Evolutionary conservation across 1,140 invertebrate genomes (phyloP), one percentile per base, ranked within the genome.

Genomic region (Trichonephila inaurata): DNA sequence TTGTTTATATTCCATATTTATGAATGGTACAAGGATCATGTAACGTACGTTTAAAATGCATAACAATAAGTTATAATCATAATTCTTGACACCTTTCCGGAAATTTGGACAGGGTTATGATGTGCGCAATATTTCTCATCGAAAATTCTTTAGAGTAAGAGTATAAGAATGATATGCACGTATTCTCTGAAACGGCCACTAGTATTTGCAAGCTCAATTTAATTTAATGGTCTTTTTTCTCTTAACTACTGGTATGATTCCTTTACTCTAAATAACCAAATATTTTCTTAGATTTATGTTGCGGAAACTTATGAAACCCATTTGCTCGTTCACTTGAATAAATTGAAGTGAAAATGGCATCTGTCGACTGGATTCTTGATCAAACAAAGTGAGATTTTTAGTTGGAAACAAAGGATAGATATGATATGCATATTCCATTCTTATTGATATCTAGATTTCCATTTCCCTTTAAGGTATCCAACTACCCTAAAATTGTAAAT

Each of bases 181-280:
- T 58, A 24, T 77, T 77, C 58, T 85, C 51, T 21, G n/a, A 60
- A 14, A 85, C 19, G 21, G 51, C 58, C 58, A 6, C 82, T 58
- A n/a, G 51, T 18, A 58, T 51, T 60, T n/a, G 58, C 51, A 85
- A 85, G 44, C 58, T 58, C 82, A 85, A 85, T 85, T 85, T 85
- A 85, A 85, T 85, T 85, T 85, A 85, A 85, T 85, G 51, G 82
- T 24, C 8, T 85, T 85, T 85, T 51, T 51, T 51, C 51, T 12
- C 58, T 85, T 60, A 21, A 58, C 82, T 44, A n/a, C n/a, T 51
- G 19, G 10, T 44, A 77, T 40, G 44, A 24, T 44, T 85, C 58
- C 12, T 21, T 60, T 60, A 58, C 82, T 60, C 40, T 85, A 85
- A 85, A 85, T 85, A n/a, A 60, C 82, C 40, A 58, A 85, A 85